phyloP scores from a whole-genome alignment of 2,113 vertebrate genomes.

The Coptodon bakossiorum region DNA sequence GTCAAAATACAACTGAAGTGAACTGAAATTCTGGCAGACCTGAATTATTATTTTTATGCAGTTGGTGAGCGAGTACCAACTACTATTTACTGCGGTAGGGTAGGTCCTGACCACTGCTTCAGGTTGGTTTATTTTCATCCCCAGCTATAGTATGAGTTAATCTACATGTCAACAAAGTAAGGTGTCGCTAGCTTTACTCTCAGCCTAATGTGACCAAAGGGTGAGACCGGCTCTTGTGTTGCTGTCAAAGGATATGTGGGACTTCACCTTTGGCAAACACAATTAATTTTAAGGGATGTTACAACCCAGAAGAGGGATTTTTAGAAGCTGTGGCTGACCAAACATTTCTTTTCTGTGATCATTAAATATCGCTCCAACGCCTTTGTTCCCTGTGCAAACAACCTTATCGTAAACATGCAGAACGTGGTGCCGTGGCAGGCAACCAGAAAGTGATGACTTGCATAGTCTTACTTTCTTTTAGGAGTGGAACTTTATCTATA shows the following conservation, averaged over 20 bases:
- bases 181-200: conserved; percentile 12
- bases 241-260: not conserved
- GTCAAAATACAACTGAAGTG: not conserved
- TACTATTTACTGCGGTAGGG: not conserved
- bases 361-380: conserved; percentile 14
- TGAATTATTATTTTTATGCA: not conserved
- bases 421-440: not conserved
- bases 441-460: conserved; percentile 23
- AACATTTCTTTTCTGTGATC: conserved; percentile 20
- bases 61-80: not conserved
- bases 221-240: not conserved
- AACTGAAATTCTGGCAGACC: not conserved
- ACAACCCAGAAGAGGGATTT: not conserved
- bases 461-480: conserved; percentile 18
- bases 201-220: not conserved
- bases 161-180: conserved; percentile 27
- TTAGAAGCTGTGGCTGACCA: not conserved
- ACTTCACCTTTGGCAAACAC: conserved; percentile 57
- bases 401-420: conserved; percentile 33
- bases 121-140: not conserved
- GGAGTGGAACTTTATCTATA: conserved; percentile 5
- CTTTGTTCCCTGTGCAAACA: conserved; percentile 47
- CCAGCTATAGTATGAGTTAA: not conserved
- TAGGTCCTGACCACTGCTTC: not conserved
- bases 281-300: conserved; percentile 16